A percentile compares a stretch with the other conserved stretches of the same genome.
phyloP scores from a whole-genome alignment of 2,888 invertebrate genomes.

The Campoplex capitator region DNA sequence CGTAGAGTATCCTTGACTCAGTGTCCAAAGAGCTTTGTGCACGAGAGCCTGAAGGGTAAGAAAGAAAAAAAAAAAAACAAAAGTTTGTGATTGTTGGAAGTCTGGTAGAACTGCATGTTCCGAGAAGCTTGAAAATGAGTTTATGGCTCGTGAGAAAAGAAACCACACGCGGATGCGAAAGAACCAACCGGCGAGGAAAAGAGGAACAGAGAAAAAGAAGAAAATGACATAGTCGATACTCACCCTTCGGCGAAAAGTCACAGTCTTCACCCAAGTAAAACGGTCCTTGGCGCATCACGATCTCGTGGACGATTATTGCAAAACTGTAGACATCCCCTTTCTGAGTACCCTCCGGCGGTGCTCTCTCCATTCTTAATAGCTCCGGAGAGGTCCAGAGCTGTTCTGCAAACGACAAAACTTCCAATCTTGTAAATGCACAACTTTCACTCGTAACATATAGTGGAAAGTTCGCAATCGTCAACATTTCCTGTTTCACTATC shows the following conservation, averaged over 20 bases:
- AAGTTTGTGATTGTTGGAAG: slow-evolving; percentile 6
- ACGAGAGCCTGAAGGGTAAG: not conserved
- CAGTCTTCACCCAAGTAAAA: slow-evolving; percentile 91
- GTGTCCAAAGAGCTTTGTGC: slow-evolving; percentile 8
- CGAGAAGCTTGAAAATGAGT: not conserved
- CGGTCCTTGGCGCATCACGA: slow-evolving; percentile 94
- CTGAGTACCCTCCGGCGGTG: slow-evolving; percentile 90
- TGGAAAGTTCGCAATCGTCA: not conserved
- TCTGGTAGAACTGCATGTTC: not conserved
- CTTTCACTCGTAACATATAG: not conserved
- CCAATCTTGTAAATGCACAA: slow-evolving; percentile 40
- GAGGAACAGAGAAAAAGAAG: slow-evolving; percentile 7
- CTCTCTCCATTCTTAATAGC: slow-evolving; percentile 89
- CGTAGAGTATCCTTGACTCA: not conserved
- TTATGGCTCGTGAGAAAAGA: slow-evolving; percentile 2
- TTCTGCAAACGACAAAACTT: slow-evolving; percentile 86
- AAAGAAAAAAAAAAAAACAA: not conserved
- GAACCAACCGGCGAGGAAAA: not conserved
- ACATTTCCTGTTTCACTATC: not conserved
- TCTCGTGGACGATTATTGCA: slow-evolving; percentile 97
- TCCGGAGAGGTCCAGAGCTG: slow-evolving; percentile 97
- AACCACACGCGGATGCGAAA: slow-evolving; percentile 14
- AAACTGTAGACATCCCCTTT: slow-evolving; percentile 98
- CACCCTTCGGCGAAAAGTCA: slow-evolving; percentile 90
- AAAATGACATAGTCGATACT: slow-evolving; percentile 77